Base-by-base conservation (phyloP, 2,113 vertebrate genomes). In the Platichthys stellatus region DNA sequence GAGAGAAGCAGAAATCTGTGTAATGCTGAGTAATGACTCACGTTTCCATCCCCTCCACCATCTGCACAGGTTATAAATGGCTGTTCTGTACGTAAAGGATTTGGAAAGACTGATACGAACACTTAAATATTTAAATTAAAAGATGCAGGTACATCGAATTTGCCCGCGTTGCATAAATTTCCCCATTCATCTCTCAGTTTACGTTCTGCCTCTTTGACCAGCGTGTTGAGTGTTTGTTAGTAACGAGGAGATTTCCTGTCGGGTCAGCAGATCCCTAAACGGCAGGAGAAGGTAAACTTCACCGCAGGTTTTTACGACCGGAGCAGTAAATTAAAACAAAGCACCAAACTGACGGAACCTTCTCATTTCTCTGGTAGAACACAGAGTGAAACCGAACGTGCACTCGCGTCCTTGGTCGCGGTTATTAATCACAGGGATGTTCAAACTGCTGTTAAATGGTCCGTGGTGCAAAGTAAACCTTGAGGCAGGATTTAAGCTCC, bases 401-500 rank as follows among this genome's bases (percentile, higher is more conserved):
- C 72, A 49, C 54, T n/a, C 12, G 0, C 11, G 40, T 82, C 63
- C 69, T 71, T 21, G 66, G 45, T 28, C 5, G 47, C 63, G 20
- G 74, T 83, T 85, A 82, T 90, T 84, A 81, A 92, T 90, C 82
- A 84, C 78, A 35, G 40, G 21, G 74, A 77, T 59, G 67, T 71
- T 84, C 49, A 88, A 84, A 87, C 79, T 75, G 78, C 73, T 92
- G 87, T 85, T 92, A 82, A 90, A 88, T 87, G 78, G 81, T 72
- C 83, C 68, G 26, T 73, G 31, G 77, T 78, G 86, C 69, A 88
- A 87, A 87, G 31, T 62, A 85, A 90, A 83, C 76, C 86, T 88
- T 76, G 69, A 76, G 62, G 74, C 70, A 80, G 79, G 53, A 80
- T 85, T 72, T 57, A 38, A 38, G 62, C 80, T 26, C 62, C 1